A percentile compares a stretch with the other conserved stretches of the same genome.
phyloP scores from a whole-genome alignment of 2,888 invertebrate species.

The Nycteola revayana region DNA sequence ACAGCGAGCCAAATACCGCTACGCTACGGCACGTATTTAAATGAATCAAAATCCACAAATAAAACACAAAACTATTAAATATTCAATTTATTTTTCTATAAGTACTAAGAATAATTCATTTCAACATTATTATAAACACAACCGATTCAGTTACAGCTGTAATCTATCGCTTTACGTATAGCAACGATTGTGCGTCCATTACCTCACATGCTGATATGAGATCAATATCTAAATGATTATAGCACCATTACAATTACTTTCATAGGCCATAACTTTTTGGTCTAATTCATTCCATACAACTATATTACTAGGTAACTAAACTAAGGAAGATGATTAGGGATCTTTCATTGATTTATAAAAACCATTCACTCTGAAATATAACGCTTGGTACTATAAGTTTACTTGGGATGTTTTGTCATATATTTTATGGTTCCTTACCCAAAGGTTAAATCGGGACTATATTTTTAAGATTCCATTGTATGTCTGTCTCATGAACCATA shows the following conservation, averaged over 20 bases:
- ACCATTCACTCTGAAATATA: no score
- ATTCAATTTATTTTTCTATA: conserved; percentile 72
- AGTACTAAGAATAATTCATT: conserved; percentile 72
- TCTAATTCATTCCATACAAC: conserved; percentile 55
- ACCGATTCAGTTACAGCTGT: conserved; percentile 63
- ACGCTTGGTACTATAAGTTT: no score
- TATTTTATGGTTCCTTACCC: no score
- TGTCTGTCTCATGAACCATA: no score
- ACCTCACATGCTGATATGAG: conserved; percentile 74
- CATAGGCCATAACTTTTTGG: conserved; percentile 78
- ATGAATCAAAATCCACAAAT: no score
- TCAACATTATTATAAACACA: conserved; percentile 73
- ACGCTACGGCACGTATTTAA: no score
- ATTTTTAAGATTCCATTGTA: no score
- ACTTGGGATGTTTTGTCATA: no score
- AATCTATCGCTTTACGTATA: conserved; percentile 46
- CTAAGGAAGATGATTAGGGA: conserved; percentile 25
- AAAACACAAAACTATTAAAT: conserved; percentile 48
- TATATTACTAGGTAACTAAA: conserved; percentile 17
- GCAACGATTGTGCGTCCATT: conserved; percentile 53
- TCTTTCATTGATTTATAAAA: not conserved
- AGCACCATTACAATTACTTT: conserved; percentile 79
- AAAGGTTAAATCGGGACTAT: no score
- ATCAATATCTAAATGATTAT: conserved; percentile 75
- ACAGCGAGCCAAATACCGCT: no score